phyloP scores from a whole-genome alignment of 2,888 invertebrate genomes.

The Diloba caeruleocephala region DNA sequence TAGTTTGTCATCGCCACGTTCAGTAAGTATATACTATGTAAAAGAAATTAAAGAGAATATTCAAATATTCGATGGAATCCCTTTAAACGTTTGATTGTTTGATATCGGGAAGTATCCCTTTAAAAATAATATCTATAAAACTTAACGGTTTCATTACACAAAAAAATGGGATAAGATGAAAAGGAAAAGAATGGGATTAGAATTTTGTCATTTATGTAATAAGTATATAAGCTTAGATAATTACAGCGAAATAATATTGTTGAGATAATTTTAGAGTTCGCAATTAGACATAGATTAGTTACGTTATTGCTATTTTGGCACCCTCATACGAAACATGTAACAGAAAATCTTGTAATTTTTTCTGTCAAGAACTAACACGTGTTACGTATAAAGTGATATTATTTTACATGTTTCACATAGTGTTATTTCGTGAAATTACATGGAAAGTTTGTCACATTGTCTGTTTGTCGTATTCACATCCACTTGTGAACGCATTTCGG shows the following conservation, averaged over 20 bases:
- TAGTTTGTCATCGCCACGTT: too few relatives aligned
- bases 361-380: constrained; percentile 32
- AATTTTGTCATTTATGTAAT: not conserved
- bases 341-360: constrained; percentile 17
- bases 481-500: constrained; percentile 64
- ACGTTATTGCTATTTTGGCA: constrained; percentile 8
- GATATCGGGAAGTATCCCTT: not conserved
- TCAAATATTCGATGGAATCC: too few relatives aligned
- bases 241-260: not conserved
- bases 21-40: too few relatives aligned
- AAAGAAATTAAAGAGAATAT: too few relatives aligned
- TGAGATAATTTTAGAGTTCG: not conserved
- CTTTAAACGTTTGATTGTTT: not conserved
- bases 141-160: not conserved
- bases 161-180: not conserved
- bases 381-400: constrained; percentile 42
- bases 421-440: constrained; percentile 45
- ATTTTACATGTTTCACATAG: constrained; percentile 10
- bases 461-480: constrained; percentile 64
- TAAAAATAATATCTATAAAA: not conserved
- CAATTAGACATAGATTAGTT: constrained; percentile 10
- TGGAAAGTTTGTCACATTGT: constrained; percentile 71
- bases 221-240: not conserved
- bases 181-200: too few relatives aligned
- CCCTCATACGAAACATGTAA: constrained; percentile 1